Conservation (phyloP, 2,797 vertebrate species). For the Danio choprae region DNA sequence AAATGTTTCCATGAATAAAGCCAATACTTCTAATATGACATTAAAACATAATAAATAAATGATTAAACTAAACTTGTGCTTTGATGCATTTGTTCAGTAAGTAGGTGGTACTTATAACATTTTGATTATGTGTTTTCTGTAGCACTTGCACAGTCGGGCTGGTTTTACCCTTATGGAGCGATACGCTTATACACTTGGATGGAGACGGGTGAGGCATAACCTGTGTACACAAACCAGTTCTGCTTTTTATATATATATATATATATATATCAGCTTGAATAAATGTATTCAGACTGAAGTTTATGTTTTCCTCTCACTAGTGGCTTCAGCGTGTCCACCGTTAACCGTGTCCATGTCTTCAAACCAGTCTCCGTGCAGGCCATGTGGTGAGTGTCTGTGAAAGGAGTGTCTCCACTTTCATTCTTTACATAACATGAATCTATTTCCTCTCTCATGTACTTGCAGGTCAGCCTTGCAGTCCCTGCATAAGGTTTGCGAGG, state of each 20-base stretch:
- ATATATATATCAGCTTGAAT: too few relatives aligned
- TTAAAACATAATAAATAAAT: too few relatives aligned
- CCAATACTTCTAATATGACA: too few relatives aligned
- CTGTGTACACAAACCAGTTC: conserved; percentile 10
- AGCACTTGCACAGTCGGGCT: conserved; percentile 92
- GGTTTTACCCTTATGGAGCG: conserved; percentile 97
- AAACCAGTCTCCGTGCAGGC: conserved; percentile 98
- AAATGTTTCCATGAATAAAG: too few relatives aligned
- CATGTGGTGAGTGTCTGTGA: conserved; percentile 90
- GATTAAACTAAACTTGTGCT: too few relatives aligned
- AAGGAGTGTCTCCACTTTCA: background rate
- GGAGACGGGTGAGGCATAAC: conserved; percentile 91
- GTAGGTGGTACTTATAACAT: conserved; percentile 16
- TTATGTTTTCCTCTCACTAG: conserved; percentile 71
- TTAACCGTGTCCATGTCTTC: conserved; percentile 95
- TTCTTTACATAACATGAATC: conserved; percentile 1
- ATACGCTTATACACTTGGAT: conserved; percentile 97
- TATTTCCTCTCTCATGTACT: background rate
- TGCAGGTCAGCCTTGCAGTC: conserved; percentile 95
- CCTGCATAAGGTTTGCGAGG: conserved; percentile 95
- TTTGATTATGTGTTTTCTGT: conserved; percentile 61
- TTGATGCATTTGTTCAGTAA: background rate
- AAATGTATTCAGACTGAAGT: background rate
- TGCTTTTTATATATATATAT: too few relatives aligned
- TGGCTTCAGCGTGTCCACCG: conserved; percentile 96